Evolutionary conservation across 92 coral and sea anemone genomes (phyloP).

Genomic region (Epizoanthus rinbou): DNA sequence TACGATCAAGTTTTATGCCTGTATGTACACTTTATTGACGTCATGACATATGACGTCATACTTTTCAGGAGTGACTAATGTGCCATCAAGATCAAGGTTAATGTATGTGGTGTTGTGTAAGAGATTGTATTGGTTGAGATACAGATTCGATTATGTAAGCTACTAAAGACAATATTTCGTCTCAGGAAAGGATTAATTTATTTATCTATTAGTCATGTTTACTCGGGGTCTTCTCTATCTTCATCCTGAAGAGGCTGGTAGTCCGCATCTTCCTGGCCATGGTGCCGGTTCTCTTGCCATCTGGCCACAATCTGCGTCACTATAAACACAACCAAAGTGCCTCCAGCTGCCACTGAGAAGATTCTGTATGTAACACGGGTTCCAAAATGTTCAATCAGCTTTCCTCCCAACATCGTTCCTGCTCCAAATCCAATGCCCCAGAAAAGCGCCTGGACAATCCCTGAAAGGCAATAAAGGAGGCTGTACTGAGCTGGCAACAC

Average conservation of each 20-base stretch:
- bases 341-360: conserved; percentile 47
- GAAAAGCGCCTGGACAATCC: conserved; percentile 51
- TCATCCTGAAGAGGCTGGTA: conserved; percentile 46
- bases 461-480: conserved; percentile 28
- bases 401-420: conserved; percentile 50
- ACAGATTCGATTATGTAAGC: no score
- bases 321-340: conserved; percentile 33
- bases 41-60: no score
- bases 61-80: no score
- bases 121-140: no score
- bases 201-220: not conserved
- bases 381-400: conserved; percentile 43
- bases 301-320: conserved; percentile 23
- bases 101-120: no score
- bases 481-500: no score
- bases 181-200: no score
- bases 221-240: conserved; percentile 3
- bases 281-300: conserved; percentile 1
- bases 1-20: no score
- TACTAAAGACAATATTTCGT: no score
- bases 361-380: conserved; percentile 39
- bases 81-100: no score
- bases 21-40: no score
- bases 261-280: not conserved
- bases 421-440: conserved; percentile 64